These are phyloP conservation scores for Halocynthia roretzi DNA, from an alignment of 23 tunicate species.

Conservation along the genomic window DNA sequence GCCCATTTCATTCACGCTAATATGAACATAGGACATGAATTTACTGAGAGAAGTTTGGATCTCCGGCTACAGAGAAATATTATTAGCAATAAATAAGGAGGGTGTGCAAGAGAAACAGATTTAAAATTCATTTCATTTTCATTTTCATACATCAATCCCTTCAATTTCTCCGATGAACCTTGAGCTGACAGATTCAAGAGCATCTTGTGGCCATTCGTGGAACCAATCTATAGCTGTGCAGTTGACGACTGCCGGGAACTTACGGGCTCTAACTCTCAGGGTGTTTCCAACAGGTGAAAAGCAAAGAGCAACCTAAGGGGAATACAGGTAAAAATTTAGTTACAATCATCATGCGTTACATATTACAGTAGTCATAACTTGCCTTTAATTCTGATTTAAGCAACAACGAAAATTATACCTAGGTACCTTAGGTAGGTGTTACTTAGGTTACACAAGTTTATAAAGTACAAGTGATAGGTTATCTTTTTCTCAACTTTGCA, in stretches of 20 bases:
- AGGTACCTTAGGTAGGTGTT: too few relatives aligned
- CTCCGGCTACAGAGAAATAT: conserved; percentile 38
- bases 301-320: conserved; percentile 82
- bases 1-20: conserved; percentile 79
- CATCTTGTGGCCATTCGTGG: conserved; percentile 99
- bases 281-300: conserved; percentile 97
- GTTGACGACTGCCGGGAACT: conserved; percentile 95
- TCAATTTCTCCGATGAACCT: conserved; percentile 85
- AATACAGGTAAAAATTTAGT: too few relatives aligned
- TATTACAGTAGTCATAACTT: too few relatives aligned
- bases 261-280: conserved; percentile 88
- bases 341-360: too few relatives aligned
- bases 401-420: too few relatives aligned
- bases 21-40: conserved; percentile 90
- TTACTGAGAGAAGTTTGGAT: conserved; percentile 74
- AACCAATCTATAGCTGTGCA: conserved; percentile 99
- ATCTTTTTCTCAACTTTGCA: too few relatives aligned
- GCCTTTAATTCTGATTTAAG: too few relatives aligned
- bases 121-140: not conserved
- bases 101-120: not conserved
- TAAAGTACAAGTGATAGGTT: too few relatives aligned
- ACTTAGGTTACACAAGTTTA: too few relatives aligned
- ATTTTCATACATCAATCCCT: conserved; percentile 44
- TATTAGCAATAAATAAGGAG: not conserved
- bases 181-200: conserved; percentile 87